Evolutionary conservation across 2,113 vertebrate genomes (phyloP), one percentile per base, ranked within the genome.

Genomic region (Pelobates fuscus): DNA sequence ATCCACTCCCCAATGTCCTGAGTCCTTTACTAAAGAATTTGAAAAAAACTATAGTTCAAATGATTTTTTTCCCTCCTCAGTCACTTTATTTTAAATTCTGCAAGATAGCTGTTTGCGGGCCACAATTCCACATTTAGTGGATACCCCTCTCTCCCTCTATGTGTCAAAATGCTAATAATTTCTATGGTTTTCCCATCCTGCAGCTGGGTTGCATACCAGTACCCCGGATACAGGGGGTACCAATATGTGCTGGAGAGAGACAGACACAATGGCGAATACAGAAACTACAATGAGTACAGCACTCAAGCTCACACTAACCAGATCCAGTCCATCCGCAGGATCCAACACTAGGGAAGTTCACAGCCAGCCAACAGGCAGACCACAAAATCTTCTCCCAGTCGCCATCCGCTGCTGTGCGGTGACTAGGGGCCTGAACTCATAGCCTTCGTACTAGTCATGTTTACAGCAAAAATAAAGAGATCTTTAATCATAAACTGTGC

Each of bases 151-250:
- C n/a, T n/a, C n/a, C n/a, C n/a, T n/a, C n/a, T n/a, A n/a, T n/a
- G n/a, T n/a, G n/a, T n/a, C n/a, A n/a, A n/a, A n/a, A n/a, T n/a
- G n/a, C 27, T 15, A 12, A 26, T 24, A 10, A 26, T 20, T 30
- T 12, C 21, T 82, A n/a, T n/a, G n/a, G n/a, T n/a, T 20, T 81
- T 18, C 10, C 69, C 75, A 67, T 52, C 20, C 61, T 77, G 52
- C 87, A 98, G 96, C 82, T 97, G 96, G 96, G 96, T 98, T 73
- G 95, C 94, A 70, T 98, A 98, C 85, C 95, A 98, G 91, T 98
- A 95, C 83, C 97, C 96, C 0, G 97, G 96, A 81, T 98, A 98
- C 90, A 91, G 94, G 81, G 95, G 97, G 65, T 98, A 97, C 92
- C 96, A 98, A 87, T 98, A 98, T 41, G 92, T 98, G 83, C 84